Percentiles rank a stretch among this genome's conserved stretches.
Evolutionary conservation across 1,140 invertebrate genomes (phyloP).

Genomic region (Halesus radiatus): DNA sequence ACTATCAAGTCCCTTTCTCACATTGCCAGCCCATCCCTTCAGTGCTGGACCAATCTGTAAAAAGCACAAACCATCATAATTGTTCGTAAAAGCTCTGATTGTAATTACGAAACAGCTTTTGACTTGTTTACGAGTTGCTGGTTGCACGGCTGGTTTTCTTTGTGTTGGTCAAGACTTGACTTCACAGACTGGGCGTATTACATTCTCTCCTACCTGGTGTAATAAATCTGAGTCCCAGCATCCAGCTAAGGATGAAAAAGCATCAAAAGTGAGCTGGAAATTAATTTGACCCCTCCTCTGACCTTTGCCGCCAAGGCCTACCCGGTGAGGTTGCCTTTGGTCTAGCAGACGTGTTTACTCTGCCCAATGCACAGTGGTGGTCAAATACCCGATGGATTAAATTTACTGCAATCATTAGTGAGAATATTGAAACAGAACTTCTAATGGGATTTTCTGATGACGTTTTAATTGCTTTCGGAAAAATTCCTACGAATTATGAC

Average conservation of each 20-base stretch:
- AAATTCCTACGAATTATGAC: not conserved
- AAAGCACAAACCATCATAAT: not conserved
- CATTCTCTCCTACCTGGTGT: constrained; percentile 44
- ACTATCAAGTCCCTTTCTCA: not conserved
- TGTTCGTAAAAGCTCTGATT: too few relatives aligned
- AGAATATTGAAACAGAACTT: not conserved
- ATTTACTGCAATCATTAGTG: constrained; percentile 10
- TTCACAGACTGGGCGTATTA: constrained; percentile 32
- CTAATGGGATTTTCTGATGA: constrained; percentile 3
- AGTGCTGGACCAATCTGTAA: not conserved
- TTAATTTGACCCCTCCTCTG: constrained; percentile 55
- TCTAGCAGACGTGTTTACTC: constrained; percentile 40
- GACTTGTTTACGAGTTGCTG: not conserved
- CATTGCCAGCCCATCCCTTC: not conserved
- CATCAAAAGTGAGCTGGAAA: constrained; percentile 52
- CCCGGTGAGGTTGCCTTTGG: constrained; percentile 23
- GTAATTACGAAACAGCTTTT: not conserved
- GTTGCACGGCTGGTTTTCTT: not conserved
- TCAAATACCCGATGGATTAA: not conserved
- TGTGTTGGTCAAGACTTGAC: not conserved
- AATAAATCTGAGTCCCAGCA: constrained; percentile 49
- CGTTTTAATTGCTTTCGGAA: constrained; percentile 1
- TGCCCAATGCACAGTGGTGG: constrained; percentile 12
- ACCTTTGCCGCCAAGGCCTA: constrained; percentile 45
- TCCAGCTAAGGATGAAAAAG: constrained; percentile 46